Percentiles rank a stretch among this genome's conserved stretches.
Conservation (phyloP, 1,140 invertebrate species). For the Reticulitermes speratus region DNA sequence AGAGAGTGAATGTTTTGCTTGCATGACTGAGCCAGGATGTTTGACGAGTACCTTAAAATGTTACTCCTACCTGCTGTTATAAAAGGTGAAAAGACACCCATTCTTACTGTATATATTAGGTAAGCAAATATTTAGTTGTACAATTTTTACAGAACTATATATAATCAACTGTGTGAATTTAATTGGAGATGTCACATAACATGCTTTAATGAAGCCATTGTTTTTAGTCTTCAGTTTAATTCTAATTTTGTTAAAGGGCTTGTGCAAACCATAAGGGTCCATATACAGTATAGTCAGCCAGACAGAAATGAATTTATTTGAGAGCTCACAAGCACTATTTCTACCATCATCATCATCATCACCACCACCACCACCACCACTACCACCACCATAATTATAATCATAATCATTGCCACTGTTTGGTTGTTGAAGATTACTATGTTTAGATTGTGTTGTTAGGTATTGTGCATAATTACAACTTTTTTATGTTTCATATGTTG, state of each 20-base stretch:
- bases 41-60: background rate
- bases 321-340: background rate
- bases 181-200: slow-evolving; percentile 21
- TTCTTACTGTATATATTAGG: slow-evolving; percentile 31
- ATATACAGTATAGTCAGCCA: background rate
- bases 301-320: background rate
- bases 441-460: background rate
- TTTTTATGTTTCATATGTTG: slow-evolving; percentile 1
- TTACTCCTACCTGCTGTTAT: slow-evolving; percentile 29
- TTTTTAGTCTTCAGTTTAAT: slow-evolving; percentile 14
- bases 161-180: slow-evolving; percentile 27
- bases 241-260: slow-evolving; percentile 26
- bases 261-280: slow-evolving; percentile 26
- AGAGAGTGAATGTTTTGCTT: background rate
- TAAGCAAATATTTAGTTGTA: slow-evolving; percentile 30
- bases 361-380: background rate
- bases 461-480: slow-evolving; percentile 16
- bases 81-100: slow-evolving; percentile 29
- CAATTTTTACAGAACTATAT: slow-evolving; percentile 29
- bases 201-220: slow-evolving; percentile 20
- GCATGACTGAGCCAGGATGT: background rate
- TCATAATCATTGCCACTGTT: background rate
- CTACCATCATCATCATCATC: background rate
- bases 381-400: too few species aligned
- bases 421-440: background rate